A percentile compares a stretch with the other conserved stretches of the same genome.
phyloP scores from a whole-genome alignment of 2,113 vertebrate genomes.

The Stigmatopora argus region DNA sequence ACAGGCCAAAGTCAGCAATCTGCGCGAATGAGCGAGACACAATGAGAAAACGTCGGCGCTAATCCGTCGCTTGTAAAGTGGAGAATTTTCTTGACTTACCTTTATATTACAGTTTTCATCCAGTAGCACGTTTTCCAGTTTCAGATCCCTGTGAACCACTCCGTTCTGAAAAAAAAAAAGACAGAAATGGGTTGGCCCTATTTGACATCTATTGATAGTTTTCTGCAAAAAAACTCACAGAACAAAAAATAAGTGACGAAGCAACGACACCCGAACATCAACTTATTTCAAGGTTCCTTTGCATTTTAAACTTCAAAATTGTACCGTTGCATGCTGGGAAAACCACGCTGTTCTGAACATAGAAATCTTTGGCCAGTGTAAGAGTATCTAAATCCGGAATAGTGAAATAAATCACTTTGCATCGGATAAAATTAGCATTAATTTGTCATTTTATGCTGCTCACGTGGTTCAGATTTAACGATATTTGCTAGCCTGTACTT shows the following conservation, averaged over 20 bases:
- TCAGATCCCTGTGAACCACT: conserved; percentile 95
- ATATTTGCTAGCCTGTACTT: background rate
- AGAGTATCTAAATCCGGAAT: too few species aligned
- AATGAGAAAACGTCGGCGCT: background rate
- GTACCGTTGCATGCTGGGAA: background rate
- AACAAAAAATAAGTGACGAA: background rate
- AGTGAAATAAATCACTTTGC: too few species aligned
- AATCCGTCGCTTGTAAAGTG: background rate
- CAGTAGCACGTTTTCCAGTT: conserved; percentile 98
- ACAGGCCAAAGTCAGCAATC: conserved; percentile 98
- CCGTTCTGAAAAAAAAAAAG: conserved; percentile 77
- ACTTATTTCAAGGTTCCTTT: background rate
- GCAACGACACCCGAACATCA: background rate
- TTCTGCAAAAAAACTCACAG: background rate
- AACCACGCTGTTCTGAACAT: background rate
- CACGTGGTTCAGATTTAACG: background rate
- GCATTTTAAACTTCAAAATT: background rate
- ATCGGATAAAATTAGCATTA: too few species aligned
- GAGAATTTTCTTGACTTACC: conserved; percentile 62
- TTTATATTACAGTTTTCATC: conserved; percentile 99
- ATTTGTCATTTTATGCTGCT: background rate
- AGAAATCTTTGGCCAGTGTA: too few species aligned
- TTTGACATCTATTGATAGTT: background rate
- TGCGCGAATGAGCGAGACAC: conserved; percentile 52
- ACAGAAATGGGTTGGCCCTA: background rate